phyloP scores from a whole-genome alignment of 2,113 vertebrate species.

The Circaetus cinerascens region DNA sequence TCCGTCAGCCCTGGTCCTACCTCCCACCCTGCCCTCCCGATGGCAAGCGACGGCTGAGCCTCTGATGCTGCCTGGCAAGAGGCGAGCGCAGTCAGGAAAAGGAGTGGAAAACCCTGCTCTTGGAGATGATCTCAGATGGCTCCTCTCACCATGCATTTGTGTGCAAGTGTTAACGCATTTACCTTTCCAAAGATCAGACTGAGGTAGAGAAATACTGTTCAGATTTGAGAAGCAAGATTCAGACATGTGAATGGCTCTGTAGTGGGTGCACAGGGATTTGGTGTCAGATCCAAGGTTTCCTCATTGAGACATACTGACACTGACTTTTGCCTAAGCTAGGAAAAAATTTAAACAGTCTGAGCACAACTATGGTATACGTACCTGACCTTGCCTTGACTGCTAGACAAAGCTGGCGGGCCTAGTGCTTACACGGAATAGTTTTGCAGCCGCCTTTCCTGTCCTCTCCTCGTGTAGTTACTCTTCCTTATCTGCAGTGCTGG shows the following conservation, averaged over 20 bases:
- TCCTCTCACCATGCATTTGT: neutral
- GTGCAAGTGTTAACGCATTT: neutral
- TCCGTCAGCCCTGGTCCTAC: rapidly evolving
- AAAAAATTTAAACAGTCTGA: neutral
- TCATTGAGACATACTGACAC: neutral
- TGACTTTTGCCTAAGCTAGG: neutral
- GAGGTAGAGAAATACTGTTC: neutral
- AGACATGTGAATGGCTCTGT: neutral
- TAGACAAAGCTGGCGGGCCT: neutral
- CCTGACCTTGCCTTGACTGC: neutral
- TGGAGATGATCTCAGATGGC: neutral
- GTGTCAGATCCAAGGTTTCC: neutral
- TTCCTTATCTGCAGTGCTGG: constrained; percentile 6
- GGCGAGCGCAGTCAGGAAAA: neutral
- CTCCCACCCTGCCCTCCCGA: neutral
- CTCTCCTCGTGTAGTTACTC: neutral
- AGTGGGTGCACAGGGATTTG: neutral
- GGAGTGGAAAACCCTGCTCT: neutral
- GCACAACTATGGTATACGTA: neutral
- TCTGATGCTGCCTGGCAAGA: neutral
- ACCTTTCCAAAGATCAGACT: neutral
- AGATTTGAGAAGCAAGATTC: neutral
- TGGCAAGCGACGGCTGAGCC: neutral
- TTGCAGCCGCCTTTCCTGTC: neutral
- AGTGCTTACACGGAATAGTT: neutral